Evolutionary conservation across 2,113 vertebrate genomes (phyloP).

Genomic region (Narcine bancroftii): DNA sequence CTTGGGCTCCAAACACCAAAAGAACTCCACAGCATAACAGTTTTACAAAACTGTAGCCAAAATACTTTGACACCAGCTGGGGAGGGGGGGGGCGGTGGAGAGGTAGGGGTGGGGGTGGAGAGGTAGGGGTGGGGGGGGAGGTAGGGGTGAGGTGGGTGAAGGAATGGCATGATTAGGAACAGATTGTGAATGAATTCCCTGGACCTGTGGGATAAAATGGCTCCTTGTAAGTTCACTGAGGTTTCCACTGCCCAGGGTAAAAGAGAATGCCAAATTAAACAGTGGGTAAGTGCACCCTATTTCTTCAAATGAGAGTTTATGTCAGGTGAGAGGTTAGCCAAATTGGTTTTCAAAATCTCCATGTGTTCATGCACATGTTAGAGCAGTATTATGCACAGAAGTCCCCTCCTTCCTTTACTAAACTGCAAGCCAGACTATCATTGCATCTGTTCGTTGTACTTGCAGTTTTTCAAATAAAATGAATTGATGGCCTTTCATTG

Average conservation of each 20-base stretch:
- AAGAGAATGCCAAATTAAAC: not conserved
- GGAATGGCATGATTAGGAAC: not conserved
- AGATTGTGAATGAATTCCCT: constrained; percentile 12
- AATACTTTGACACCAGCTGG: not conserved
- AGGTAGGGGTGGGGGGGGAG: no score
- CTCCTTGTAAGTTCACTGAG: not conserved
- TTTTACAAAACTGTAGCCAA: not conserved
- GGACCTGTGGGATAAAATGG: constrained; percentile 1
- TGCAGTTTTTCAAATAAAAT: not conserved
- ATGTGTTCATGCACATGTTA: not conserved
- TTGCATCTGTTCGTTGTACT: no score
- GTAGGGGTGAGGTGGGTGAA: no score
- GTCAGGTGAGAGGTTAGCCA: not conserved
- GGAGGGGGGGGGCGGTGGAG: no score
- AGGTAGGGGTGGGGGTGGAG: no score
- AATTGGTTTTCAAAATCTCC: not conserved
- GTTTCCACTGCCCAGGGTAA: not conserved
- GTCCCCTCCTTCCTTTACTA: not conserved
- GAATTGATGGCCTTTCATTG: not conserved
- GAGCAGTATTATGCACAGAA: not conserved
- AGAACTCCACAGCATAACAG: not conserved
- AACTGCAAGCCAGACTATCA: not conserved
- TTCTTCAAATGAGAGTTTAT: not conserved
- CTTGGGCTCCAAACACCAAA: not conserved
- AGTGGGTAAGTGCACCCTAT: not conserved